Evolutionary conservation across 2,113 vertebrate species (phyloP), one percentile per base, ranked within the genome.

Genomic region (Corythoichthys haematopterus): DNA sequence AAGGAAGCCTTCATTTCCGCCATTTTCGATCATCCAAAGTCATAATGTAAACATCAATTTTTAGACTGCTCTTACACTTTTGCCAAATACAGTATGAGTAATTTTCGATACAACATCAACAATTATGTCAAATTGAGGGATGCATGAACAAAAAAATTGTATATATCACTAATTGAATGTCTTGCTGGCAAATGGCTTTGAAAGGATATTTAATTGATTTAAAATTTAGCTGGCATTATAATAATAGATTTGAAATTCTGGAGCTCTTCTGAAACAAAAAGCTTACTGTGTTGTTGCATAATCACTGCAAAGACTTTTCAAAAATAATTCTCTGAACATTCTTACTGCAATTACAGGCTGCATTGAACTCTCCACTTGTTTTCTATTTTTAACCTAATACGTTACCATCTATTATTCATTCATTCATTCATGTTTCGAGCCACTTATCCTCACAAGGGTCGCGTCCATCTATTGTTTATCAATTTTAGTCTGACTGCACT

Each of bases 201-300:
- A 62, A 72, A 45, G 51, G 33, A 66, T 0, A 3, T 48, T 51
- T 61, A 77, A 64, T 16, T 73, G 57, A 52, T 66, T 66, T 64
- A 1, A 76, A 66, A 65, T 56, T 48, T 46, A 57, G 45, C 62
- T 64, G 46, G 43, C 55, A 63, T 50, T 69, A 15, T 65, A 60
- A 72, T 72, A 72, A 37, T 59, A 51, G 5, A 28, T 72, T 75
- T 46, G 55, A 82, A 85, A 74, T 53, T 46, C 46, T 68, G 76
- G 67, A 66, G 70, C 65, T 65, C 62, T 36, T 36, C 58, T 72
- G 60, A 38, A 64, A 59, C 52, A 46, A 46, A 46, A 28, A 43
- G 40, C 40, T 43, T 43, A 46, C 45, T 46, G 9, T 46, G 6
- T 46, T 46, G 45, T 10, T 46, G 45, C 45, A 46, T 12, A 46